A percentile compares a stretch with the other conserved stretches of the same genome.
phyloP scores from a whole-genome alignment of 1,140 invertebrate genomes.

The Idris sp. region DNA sequence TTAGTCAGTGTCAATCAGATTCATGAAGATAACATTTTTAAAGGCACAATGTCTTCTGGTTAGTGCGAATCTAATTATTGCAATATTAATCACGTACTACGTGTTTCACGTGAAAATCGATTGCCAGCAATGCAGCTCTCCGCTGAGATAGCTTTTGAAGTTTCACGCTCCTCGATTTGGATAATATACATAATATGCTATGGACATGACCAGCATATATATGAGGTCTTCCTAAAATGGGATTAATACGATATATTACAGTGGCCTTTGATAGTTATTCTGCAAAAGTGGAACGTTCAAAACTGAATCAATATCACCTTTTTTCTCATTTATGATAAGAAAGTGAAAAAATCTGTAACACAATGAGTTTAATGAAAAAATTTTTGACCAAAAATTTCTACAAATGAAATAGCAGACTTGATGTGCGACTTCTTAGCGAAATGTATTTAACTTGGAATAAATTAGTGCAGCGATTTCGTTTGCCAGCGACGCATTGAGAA shows the following conservation, averaged over 20 bases:
- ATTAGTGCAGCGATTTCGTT: slow-evolving; percentile 65
- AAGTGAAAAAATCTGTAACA: slow-evolving; percentile 50
- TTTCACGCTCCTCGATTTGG: slow-evolving; percentile 68
- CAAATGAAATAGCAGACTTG: too few relatives aligned
- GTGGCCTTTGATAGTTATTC: slow-evolving; percentile 67
- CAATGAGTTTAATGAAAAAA: too few relatives aligned
- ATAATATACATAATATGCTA: slow-evolving; percentile 69
- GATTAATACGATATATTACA: slow-evolving; percentile 62
- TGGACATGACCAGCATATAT: slow-evolving; percentile 64
- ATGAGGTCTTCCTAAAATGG: slow-evolving; percentile 61
- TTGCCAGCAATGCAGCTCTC: slow-evolving; percentile 12
- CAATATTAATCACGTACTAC: slow-evolving; percentile 32
- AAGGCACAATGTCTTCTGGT: slow-evolving; percentile 3
- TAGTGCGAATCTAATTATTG: slow-evolving; percentile 33
- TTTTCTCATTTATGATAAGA: background rate
- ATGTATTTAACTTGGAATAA: slow-evolving; percentile 59
- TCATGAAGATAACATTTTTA: too few relatives aligned
- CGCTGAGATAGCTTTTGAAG: slow-evolving; percentile 64
- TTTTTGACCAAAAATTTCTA: too few relatives aligned
- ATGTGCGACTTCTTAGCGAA: slow-evolving; percentile 17
- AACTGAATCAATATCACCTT: slow-evolving; percentile 59
- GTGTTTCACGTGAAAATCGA: slow-evolving; percentile 33
- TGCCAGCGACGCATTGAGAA: slow-evolving; percentile 62
- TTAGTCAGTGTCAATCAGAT: too few relatives aligned
- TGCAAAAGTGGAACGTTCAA: slow-evolving; percentile 57